Evolutionary conservation across 2,888 invertebrate species (phyloP).

Genomic region (Volucella inflata): DNA sequence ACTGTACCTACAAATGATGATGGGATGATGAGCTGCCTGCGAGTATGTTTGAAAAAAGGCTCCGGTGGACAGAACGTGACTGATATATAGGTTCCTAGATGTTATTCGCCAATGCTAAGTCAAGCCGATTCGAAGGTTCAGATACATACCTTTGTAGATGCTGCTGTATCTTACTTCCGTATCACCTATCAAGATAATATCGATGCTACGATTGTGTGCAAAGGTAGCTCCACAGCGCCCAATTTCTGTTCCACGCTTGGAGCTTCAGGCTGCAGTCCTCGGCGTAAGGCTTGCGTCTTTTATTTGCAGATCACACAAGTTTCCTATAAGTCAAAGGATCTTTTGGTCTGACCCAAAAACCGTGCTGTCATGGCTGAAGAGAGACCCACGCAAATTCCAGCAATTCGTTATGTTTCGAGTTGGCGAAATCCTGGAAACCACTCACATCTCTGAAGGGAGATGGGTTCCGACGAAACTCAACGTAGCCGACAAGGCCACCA

Average conservation of each 20-base stretch:
- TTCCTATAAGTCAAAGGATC: conserved; percentile 11
- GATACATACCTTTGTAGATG: conserved; percentile 15
- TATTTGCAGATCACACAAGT: conserved; percentile 8
- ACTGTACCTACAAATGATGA: no score
- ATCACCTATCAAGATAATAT: no score
- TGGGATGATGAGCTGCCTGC: background rate
- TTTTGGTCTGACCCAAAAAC: conserved; percentile 67
- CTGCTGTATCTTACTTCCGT: no score
- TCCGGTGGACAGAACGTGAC: background rate
- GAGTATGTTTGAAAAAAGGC: background rate
- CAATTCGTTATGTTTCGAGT: conserved; percentile 68
- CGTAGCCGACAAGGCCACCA: conserved; percentile 18
- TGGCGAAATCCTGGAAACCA: conserved; percentile 60
- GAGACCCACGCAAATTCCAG: conserved; percentile 44
- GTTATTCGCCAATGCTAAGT: background rate
- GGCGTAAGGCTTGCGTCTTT: conserved; percentile 31
- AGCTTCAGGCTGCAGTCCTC: conserved; percentile 29
- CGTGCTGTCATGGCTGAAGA: conserved; percentile 27
- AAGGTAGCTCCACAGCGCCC: background rate
- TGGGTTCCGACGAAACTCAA: no score
- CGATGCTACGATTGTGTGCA: background rate
- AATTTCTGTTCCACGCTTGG: conserved; percentile 5
- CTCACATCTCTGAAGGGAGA: no score
- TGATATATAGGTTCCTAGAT: background rate
- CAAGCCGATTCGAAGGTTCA: conserved; percentile 1